Percentiles rank a stretch among this genome's conserved stretches.
Conservation (phyloP, 2,113 vertebrate genomes). For the Cavia porcellus region DNA sequence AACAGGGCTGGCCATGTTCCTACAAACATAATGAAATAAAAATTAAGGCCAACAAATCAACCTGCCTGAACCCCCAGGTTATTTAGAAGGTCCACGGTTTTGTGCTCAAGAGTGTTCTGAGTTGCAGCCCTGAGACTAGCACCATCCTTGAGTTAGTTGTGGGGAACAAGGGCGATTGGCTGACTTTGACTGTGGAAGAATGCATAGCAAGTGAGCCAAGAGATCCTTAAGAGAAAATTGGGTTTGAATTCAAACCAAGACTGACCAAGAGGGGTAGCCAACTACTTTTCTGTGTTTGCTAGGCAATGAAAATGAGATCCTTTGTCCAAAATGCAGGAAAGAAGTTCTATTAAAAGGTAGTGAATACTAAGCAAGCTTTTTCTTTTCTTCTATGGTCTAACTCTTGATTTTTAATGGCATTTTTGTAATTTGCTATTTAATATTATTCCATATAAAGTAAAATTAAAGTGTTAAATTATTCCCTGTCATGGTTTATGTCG, state of each 20-base stretch:
- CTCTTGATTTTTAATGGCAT: background rate
- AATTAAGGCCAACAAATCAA: background rate
- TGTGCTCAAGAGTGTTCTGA: background rate
- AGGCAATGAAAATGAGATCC: background rate
- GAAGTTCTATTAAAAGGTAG: background rate
- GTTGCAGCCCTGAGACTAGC: background rate
- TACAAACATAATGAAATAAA: slow-evolving; percentile 40
- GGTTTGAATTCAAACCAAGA: background rate
- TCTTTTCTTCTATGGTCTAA: background rate
- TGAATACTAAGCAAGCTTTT: background rate
- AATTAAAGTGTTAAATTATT: background rate
- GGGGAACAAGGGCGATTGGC: background rate
- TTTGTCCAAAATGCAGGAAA: background rate
- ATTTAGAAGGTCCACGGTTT: background rate
- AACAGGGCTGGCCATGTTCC: background rate
- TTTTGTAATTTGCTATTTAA: slow-evolving; percentile 38
- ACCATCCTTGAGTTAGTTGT: background rate
- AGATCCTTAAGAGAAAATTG: background rate
- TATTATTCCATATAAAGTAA: background rate
- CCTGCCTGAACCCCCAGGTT: background rate
- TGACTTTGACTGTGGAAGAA: background rate
- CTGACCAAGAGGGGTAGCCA: background rate
- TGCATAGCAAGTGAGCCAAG: background rate
- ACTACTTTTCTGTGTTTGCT: background rate
- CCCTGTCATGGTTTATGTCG: no score